Evolutionary conservation across 2,888 invertebrate species (phyloP).

Genomic region (Chalcis sispes): DNA sequence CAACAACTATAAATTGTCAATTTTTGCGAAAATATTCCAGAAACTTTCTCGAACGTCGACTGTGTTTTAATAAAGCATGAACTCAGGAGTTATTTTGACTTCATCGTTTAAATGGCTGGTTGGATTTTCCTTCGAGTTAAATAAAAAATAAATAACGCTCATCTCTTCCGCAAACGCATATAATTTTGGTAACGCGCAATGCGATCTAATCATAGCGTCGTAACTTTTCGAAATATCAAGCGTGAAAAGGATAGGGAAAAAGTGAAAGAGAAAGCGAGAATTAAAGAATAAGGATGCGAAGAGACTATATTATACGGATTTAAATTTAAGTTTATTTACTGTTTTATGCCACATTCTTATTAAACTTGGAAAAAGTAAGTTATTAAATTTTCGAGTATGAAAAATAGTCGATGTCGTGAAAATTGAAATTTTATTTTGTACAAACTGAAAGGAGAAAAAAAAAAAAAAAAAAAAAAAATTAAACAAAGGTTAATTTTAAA

Average conservation of each 20-base stretch:
- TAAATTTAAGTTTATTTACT: no score
- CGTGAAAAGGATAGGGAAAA: background rate
- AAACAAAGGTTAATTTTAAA: no score
- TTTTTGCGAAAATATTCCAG: background rate
- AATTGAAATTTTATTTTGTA: no score
- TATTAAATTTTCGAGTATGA: no score
- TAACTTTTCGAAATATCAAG: background rate
- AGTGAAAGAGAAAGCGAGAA: background rate
- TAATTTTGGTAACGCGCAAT: slow-evolving; percentile 8
- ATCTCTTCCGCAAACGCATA: slow-evolving; percentile 17
- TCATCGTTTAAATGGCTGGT: slow-evolving; percentile 6
- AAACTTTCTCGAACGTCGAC: background rate
- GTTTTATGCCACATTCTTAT: no score
- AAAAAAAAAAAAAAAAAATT: no score
- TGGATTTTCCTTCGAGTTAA: background rate
- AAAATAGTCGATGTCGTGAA: no score
- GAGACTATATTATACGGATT: background rate
- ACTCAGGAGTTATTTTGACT: slow-evolving; percentile 23
- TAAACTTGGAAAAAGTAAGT: no score
- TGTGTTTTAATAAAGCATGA: background rate
- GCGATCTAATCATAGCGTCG: slow-evolving; percentile 14
- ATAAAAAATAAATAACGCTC: background rate
- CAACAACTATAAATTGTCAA: background rate
- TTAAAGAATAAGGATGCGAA: no score
- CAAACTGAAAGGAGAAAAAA: no score